Percentiles rank a stretch among this genome's conserved stretches.
Conservation (phyloP, 2,888 invertebrate species). For the Andrena marginata region DNA sequence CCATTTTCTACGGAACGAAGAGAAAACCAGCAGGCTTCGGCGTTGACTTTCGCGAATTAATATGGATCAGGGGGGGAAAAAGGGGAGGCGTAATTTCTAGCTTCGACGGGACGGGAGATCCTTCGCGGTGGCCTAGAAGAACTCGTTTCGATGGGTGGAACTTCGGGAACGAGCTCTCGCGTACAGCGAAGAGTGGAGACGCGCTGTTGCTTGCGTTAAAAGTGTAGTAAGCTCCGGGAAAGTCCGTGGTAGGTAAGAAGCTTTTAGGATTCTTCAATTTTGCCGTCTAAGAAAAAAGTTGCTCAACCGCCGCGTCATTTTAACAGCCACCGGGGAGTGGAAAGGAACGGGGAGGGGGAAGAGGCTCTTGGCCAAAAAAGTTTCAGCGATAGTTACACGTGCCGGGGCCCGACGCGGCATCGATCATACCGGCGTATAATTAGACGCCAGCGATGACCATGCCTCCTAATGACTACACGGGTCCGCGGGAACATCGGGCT, state of each 20-base stretch:
- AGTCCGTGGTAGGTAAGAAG: too few relatives aligned
- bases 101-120: too few relatives aligned
- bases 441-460: conserved; percentile 56
- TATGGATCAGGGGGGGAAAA: neutral
- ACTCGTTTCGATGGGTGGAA: too few relatives aligned
- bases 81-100: neutral
- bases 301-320: too few relatives aligned
- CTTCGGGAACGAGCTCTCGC: too few relatives aligned
- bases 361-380: neutral
- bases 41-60: conserved; percentile 17
- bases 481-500: conserved; percentile 28
- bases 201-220: too few relatives aligned
- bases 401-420: conserved; percentile 33
- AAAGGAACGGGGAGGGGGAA: neutral
- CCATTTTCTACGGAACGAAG: neutral
- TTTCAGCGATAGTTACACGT: neutral
- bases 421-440: conserved; percentile 63
- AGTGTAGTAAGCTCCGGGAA: too few relatives aligned
- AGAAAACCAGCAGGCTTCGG: neutral
- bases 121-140: too few relatives aligned
- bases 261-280: too few relatives aligned
- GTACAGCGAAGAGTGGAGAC: too few relatives aligned
- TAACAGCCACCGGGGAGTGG: too few relatives aligned
- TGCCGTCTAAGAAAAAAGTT: neutral
- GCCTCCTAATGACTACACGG: conserved; percentile 51